phyloP scores from a whole-genome alignment of 92 coral and sea anemone genomes.

The Micromussa lordhowensis region DNA sequence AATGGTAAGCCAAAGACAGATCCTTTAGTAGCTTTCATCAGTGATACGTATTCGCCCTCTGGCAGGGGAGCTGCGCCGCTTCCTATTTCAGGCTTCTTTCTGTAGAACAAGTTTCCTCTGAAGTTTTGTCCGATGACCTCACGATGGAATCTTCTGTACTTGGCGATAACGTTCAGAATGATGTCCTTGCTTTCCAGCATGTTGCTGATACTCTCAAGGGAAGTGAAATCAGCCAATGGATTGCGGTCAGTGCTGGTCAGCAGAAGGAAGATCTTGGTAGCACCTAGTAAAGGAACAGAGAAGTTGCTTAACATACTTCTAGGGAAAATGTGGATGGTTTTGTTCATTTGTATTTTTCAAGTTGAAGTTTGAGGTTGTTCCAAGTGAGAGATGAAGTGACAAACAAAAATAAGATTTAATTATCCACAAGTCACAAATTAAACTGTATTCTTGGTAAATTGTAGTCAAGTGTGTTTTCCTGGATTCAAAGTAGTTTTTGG shows the following conservation, averaged over 20 bases:
- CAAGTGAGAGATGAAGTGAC: background rate
- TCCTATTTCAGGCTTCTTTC: slow-evolving; percentile 67
- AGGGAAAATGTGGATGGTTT: background rate
- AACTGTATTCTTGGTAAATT: too few species aligned
- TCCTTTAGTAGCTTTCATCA: slow-evolving; percentile 82
- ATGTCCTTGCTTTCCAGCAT: slow-evolving; percentile 83
- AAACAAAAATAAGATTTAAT: background rate
- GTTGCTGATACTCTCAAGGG: slow-evolving; percentile 62
- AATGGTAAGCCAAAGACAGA: slow-evolving; percentile 81
- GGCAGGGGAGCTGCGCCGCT: slow-evolving; percentile 66
- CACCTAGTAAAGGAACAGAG: slow-evolving; percentile 50
- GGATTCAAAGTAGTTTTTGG: background rate
- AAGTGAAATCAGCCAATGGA: slow-evolving; percentile 49
- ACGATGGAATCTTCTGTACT: slow-evolving; percentile 74
- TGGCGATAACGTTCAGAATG: slow-evolving; percentile 91
- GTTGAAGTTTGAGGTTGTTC: too few species aligned
- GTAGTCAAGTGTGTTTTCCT: too few species aligned
- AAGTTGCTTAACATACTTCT: background rate
- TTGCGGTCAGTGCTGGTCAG: slow-evolving; percentile 78
- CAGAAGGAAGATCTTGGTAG: slow-evolving; percentile 91
- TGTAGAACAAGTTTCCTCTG: slow-evolving; percentile 73
- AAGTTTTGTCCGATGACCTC: slow-evolving; percentile 77
- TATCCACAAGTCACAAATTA: too few species aligned
- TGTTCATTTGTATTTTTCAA: too few species aligned
- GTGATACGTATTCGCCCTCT: slow-evolving; percentile 75